Conservation (phyloP, 2,113 vertebrate genomes). For the Mungos mungo region DNA sequence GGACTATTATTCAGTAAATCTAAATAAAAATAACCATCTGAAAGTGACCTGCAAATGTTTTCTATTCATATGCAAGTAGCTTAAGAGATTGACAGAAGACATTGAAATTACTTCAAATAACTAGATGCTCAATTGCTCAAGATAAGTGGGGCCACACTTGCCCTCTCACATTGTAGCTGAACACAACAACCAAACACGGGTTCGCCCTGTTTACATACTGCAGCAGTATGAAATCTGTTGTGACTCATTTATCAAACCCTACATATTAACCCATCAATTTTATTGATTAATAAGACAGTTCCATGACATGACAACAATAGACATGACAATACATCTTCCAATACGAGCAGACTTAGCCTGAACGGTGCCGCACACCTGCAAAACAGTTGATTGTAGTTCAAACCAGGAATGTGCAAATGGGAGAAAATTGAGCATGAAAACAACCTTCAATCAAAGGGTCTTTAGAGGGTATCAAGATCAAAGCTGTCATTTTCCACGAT, state of each 20-base stretch:
- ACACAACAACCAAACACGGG: conserved; percentile 35
- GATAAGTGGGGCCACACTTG: conserved; percentile 29
- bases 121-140: conserved; percentile 50
- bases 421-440: conserved; percentile 45
- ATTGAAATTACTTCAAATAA: conserved; percentile 59
- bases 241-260: conserved; percentile 26
- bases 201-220: conserved; percentile 30
- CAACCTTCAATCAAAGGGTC: conserved; percentile 35
- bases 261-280: conserved; percentile 41
- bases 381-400: conserved; percentile 15
- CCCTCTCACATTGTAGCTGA: conserved; percentile 6
- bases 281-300: conserved; percentile 53
- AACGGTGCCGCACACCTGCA: neutral
- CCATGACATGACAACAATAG: conserved; percentile 38
- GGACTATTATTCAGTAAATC: conserved; percentile 36
- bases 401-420: neutral
- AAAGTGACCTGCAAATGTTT: conserved; percentile 38
- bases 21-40: conserved; percentile 44
- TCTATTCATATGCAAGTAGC: conserved; percentile 30
- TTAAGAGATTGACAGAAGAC: conserved; percentile 26
- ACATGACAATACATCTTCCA: conserved; percentile 1
- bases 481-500: conserved; percentile 11
- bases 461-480: neutral
- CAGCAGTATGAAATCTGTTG: neutral
- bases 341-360: neutral